Evolutionary conservation across 2,888 invertebrate species (phyloP), one percentile per base, ranked within the genome.

Genomic region (Lycia hirtaria): DNA sequence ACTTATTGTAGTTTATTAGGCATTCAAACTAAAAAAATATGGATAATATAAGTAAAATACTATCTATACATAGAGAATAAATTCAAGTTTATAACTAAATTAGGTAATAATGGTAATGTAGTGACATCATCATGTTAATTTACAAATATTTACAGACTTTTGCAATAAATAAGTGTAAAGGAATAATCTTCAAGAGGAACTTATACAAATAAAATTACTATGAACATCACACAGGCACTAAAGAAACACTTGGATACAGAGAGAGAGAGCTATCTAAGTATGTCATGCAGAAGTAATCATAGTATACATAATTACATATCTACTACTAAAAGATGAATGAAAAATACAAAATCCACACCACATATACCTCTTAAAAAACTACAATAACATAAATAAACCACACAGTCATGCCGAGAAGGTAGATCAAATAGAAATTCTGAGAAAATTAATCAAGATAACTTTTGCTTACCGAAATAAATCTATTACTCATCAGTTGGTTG

Each of bases 401-500:
- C 38, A 17, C 22, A 52, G 10, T 51, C 51, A 51, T 40, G 45
- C n/a, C 45, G 9, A 12, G 19, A 12, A 30, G 28, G 17, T 33
- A 43, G 20, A 47, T 22, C 10, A 56, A 35, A 55, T 55, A 51
- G 26, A 41, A 45, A 26, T 51, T 47, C 56, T 35, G 20, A 47
- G 52, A 57, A 56, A 48, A 52, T 24, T 28, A 30, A 33, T 48
- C 15, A 32, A 12, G 28, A n/a, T 14, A 17, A 48, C n/a, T 26
- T 44, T 52, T 22, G 26, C 40, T 37, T 20, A 53, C 32, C 41
- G 40, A 51, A 60, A 55, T 55, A 54, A 14, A 50, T 28, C 20
- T 17, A 47, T 59, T 59, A 50, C 33, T 58, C 58, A 58, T 54
- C 53, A 78, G 9, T 28, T 45, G 35, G 26, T 30, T 41, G n/a